Evolutionary conservation across 2,797 vertebrate genomes (phyloP), one percentile per base, ranked within the genome.

Genomic region (Numenius phaeopus): DNA sequence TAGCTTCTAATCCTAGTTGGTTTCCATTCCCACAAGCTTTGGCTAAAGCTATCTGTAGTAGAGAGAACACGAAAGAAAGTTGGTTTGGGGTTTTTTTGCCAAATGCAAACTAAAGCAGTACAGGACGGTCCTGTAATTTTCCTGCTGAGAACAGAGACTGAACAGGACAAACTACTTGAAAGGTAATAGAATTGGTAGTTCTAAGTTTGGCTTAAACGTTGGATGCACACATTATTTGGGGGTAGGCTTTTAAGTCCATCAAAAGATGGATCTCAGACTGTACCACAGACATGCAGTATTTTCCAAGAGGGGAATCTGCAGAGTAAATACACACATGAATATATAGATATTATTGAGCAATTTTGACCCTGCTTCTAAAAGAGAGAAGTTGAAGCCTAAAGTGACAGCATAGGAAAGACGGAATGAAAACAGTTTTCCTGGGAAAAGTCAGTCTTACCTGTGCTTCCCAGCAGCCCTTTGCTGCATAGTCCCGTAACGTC

Each of bases 381-480:
- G 72, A 40, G 24, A 72, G 10, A 8, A 52, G 39, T 42, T 30
- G 44, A 59, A 76, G 29, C 22, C 5, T n/a, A 59, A 18, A 57
- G 14, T 5, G 22, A 50, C 27, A 87, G 64, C 30, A 70, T 1
- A 47, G 27, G 37, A 76, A 80, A 49, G 34, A 78, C 22, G 2
- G 1, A 83, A 71, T 19, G 40, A 75, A 69, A 55, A 40, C 39
- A 5, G 2, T 47, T 89, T 27, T 49, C 44, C 50, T 55, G 59
- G 14, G 46, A 54, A 86, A 78, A 75, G 27, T 62, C 58, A 55
- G 12, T 46, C 94, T 97, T 89, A 99, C 99, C 99, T 99, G 99
- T 18, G 99, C 99, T 95, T 99, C 99, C 99, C 99, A 99, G 98
- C 98, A 99, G 93, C 99, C 99, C 97, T 99, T 99, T 54, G 98